Evolutionary conservation across 2,797 vertebrate genomes (phyloP).

Genomic region (Acrossocheilus fasciatus): DNA sequence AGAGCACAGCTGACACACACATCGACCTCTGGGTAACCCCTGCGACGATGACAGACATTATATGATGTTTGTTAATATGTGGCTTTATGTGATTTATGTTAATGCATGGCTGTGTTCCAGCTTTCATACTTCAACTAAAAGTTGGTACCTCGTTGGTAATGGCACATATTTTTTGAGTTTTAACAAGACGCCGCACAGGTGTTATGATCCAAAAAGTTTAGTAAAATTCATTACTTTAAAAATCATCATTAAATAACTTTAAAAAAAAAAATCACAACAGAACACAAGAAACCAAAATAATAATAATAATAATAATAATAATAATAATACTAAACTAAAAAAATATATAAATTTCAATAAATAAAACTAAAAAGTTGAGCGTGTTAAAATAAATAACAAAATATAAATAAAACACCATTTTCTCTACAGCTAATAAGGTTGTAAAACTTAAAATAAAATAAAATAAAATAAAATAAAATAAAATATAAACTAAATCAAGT

Average conservation of each 20-base stretch:
- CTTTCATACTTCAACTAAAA: background rate
- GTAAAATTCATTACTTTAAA: background rate
- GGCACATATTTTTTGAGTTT: conserved; percentile 1
- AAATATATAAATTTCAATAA: background rate
- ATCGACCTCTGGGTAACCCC: conserved; percentile 81
- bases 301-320: no score
- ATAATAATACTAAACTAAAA: no score
- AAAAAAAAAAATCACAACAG: background rate
- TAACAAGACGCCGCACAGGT: background rate
- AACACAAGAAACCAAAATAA: background rate
- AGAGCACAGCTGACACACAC: conserved; percentile 77
- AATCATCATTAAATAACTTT: background rate
- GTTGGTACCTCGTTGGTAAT: background rate
- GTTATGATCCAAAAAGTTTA: no score
- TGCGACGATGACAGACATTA: conserved; percentile 62
- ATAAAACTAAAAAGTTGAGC: background rate
- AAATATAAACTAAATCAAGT: background rate
- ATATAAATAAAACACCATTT: background rate
- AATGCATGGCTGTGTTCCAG: background rate
- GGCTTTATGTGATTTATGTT: background rate
- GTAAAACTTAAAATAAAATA: background rate
- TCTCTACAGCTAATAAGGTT: background rate
- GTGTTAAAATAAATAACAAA: background rate
- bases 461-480: background rate
- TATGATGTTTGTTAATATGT: background rate